phyloP scores from a whole-genome alignment of 2,888 invertebrate species.

The Cephus pygmeus region DNA sequence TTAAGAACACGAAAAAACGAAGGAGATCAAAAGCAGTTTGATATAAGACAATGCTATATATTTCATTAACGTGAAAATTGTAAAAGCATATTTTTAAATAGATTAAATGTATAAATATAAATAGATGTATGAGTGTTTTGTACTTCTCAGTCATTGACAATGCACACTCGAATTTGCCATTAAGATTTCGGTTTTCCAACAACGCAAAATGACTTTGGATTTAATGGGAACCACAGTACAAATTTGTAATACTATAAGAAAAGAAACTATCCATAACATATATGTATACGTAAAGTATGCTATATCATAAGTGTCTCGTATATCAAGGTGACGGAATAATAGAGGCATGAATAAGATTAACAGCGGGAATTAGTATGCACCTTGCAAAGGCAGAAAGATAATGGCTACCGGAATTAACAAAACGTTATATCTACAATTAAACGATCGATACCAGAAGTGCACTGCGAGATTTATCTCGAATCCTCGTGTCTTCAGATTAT shows the following conservation, averaged over 20 bases:
- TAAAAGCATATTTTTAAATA: conserved; percentile 56
- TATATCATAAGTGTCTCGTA: neutral
- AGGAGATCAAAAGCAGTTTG: neutral
- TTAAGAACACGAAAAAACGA: neutral
- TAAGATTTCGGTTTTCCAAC: conserved; percentile 29
- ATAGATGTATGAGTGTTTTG: conserved; percentile 59
- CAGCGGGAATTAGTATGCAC: neutral
- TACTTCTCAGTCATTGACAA: conserved; percentile 61
- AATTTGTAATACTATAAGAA: conserved; percentile 33
- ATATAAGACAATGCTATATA: neutral
- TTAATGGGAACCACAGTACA: neutral
- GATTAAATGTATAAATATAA: conserved; percentile 59
- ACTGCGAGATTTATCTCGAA: neutral
- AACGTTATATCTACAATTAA: neutral
- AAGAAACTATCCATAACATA: conserved; percentile 30
- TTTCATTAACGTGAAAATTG: conserved; percentile 53
- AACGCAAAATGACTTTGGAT: neutral
- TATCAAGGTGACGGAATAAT: neutral
- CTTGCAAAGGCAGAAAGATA: neutral
- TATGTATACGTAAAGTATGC: neutral
- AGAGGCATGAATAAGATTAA: neutral
- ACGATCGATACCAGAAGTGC: neutral
- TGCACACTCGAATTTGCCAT: conserved; percentile 49
- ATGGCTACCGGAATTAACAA: neutral
- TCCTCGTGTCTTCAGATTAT: neutral